A percentile compares a stretch with the other conserved stretches of the same genome.
phyloP scores from a whole-genome alignment of 1,140 invertebrate species.

The Agraylea sexmaculata region DNA sequence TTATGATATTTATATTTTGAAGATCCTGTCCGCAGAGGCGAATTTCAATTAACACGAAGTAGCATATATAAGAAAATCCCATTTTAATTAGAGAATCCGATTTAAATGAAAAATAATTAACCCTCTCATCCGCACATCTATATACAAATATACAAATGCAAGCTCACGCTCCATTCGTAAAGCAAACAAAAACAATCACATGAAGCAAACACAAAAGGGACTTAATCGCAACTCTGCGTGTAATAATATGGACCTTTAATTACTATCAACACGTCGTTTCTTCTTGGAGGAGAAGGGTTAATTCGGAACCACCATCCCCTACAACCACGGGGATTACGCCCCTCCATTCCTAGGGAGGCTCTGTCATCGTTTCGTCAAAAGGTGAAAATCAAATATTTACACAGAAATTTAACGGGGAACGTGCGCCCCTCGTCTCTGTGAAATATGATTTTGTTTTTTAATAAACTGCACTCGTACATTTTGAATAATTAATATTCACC shows the following conservation, averaged over 20 bases:
- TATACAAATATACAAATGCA: no score
- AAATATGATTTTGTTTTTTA: no score
- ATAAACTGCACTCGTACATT: no score
- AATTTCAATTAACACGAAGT: no score
- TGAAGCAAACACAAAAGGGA: conserved; percentile 23
- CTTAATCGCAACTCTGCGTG: conserved; percentile 22
- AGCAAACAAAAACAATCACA: conserved; percentile 22
- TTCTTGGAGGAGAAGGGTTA: conserved; percentile 22
- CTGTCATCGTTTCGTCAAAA: conserved; percentile 22
- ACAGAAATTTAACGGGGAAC: conserved; percentile 13
- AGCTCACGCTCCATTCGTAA: conserved; percentile 21
- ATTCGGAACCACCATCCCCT: conserved; percentile 18
- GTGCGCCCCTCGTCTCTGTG: no score
- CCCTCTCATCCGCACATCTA: no score
- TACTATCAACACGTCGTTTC: conserved; percentile 43
- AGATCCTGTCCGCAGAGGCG: no score
- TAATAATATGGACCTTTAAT: conserved; percentile 39
- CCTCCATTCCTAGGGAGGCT: conserved; percentile 14
- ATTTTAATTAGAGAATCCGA: no score
- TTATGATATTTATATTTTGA: no score
- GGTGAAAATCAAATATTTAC: conserved; percentile 22
- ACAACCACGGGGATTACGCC: conserved; percentile 12
- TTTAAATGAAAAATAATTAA: conserved; percentile 21
- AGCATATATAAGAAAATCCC: no score
- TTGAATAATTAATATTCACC: no score